These are phyloP conservation scores for Oreochromis aureus DNA, from an alignment of 2,113 vertebrate genomes.

Conservation along the genomic window DNA sequence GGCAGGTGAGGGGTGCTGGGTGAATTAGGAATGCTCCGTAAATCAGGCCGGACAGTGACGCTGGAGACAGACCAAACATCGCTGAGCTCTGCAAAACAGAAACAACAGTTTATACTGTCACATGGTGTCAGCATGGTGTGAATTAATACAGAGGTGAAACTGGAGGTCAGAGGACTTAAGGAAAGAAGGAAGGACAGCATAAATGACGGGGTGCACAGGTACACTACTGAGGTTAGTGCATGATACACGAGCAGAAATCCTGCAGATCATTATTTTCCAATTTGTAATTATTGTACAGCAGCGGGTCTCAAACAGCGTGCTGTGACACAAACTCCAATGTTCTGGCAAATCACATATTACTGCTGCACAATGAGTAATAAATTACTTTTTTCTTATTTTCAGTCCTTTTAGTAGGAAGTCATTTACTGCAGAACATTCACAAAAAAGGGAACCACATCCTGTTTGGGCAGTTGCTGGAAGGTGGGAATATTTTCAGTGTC, in stretches of 20 bases:
- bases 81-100: conserved; percentile 63
- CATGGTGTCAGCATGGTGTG: not conserved
- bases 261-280: not conserved
- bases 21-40: conserved; percentile 48
- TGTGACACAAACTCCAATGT: not conserved
- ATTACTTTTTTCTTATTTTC: not conserved
- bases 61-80: conserved; percentile 78
- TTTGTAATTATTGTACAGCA: not conserved
- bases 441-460: not conserved
- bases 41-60: conserved; percentile 55
- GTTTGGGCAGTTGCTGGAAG: not conserved
- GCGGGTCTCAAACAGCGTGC: not conserved
- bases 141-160: not conserved
- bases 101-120: not conserved
- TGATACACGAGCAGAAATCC: not conserved
- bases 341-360: not conserved
- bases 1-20: conserved; percentile 59
- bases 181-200: not conserved
- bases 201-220: not conserved
- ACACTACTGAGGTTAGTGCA: rapidly evolving
- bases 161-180: not conserved
- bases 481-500: not conserved
- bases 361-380: not conserved
- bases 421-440: not conserved
- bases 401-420: not conserved